These are phyloP conservation scores for Celastrina argiolus DNA, from an alignment of 2,888 invertebrate genomes.

Conservation along the genomic window DNA sequence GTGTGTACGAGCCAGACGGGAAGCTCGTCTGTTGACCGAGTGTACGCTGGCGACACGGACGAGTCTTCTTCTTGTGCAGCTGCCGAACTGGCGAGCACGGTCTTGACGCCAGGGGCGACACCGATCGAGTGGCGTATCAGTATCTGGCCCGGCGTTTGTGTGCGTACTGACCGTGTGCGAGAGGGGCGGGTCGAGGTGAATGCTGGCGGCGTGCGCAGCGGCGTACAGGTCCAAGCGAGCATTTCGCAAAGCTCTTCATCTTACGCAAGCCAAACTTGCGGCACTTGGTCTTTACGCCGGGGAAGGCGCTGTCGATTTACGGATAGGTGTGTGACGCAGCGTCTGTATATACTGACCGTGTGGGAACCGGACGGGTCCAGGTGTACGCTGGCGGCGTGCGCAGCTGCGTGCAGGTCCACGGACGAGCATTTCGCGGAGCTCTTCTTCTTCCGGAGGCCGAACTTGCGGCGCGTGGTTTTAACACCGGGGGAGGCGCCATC, in stretches of 20 bases:
- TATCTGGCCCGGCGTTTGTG: no score
- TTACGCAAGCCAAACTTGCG: conserved; percentile 83
- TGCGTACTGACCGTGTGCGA: conserved; percentile 57
- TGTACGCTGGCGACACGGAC: no score
- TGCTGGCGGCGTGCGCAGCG: conserved; percentile 43
- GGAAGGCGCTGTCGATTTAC: conserved; percentile 60
- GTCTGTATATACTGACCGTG: conserved; percentile 44
- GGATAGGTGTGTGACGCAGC: background rate
- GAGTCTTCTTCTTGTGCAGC: no score
- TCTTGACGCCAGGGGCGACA: no score
- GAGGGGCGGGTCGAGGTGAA: conserved; percentile 55
- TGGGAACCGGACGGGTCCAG: conserved; percentile 62
- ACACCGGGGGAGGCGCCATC: conserved; percentile 81
- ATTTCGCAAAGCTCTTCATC: conserved; percentile 80
- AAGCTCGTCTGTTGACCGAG: no score
- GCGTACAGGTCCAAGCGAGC: conserved; percentile 75
- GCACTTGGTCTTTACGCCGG: conserved; percentile 82
- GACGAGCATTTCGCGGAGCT: conserved; percentile 79
- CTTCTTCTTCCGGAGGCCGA: conserved; percentile 83
- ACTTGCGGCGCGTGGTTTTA: conserved; percentile 83
- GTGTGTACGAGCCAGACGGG: background rate
- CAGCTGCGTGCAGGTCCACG: conserved; percentile 67
- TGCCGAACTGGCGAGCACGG: no score
- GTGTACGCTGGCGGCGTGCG: conserved; percentile 45
- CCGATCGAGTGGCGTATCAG: no score